Percentiles rank a stretch among this genome's conserved stretches.
Conservation (phyloP, 2,113 vertebrate species). For the Heterocephalus glaber region DNA sequence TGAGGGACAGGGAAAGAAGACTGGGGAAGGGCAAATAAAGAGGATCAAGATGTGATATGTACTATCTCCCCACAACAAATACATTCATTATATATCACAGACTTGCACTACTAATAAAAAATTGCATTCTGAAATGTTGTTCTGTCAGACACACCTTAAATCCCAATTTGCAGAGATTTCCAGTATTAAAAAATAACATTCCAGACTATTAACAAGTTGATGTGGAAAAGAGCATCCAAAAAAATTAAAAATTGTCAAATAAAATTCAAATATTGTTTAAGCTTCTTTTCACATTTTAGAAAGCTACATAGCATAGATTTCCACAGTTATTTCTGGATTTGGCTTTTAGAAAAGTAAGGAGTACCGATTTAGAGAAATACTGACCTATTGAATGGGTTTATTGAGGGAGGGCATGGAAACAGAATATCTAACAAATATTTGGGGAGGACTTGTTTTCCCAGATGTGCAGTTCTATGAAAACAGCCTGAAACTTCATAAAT, state of each 20-base stretch:
- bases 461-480: background rate
- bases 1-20: background rate
- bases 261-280: constrained; percentile 40
- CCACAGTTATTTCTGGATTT: background rate
- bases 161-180: background rate
- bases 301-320: constrained; percentile 5
- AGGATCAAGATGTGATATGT: no score
- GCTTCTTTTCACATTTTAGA: background rate
- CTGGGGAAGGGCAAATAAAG: background rate
- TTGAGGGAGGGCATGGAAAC: background rate
- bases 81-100: background rate
- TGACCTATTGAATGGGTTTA: background rate
- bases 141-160: background rate
- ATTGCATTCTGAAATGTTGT: background rate
- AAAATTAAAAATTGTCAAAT: constrained; percentile 2
- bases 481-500: background rate
- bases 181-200: constrained; percentile 36
- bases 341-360: constrained; percentile 19
- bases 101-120: background rate
- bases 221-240: background rate
- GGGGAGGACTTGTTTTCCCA: background rate
- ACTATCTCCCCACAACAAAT: background rate
- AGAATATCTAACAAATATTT: constrained; percentile 7
- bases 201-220: background rate
- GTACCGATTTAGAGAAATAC: background rate